These are phyloP conservation scores for Neostethus bicornis DNA, from an alignment of 2,797 vertebrate species.

Conservation along the genomic window DNA sequence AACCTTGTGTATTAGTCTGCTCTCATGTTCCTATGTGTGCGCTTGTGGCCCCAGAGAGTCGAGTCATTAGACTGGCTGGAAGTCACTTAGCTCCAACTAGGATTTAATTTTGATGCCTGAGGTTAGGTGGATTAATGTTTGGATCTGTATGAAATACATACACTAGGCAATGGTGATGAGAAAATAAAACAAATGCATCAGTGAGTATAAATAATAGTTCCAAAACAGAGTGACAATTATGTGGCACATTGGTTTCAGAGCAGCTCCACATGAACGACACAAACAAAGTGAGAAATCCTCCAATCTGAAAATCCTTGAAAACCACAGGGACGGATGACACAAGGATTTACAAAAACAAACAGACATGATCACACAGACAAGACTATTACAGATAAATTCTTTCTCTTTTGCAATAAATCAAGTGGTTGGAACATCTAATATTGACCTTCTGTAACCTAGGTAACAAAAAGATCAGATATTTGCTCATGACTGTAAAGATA, in stretches of 20 bases:
- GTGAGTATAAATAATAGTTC: conserved; percentile 17
- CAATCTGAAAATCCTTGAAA: conserved; percentile 57
- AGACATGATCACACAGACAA: not conserved
- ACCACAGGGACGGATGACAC: conserved; percentile 25
- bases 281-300: conserved; percentile 51
- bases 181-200: conserved; percentile 18
- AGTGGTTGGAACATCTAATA: not conserved
- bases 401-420: not conserved
- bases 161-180: not conserved
- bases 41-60: conserved; percentile 32
- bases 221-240: conserved; percentile 19
- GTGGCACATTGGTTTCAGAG: not conserved
- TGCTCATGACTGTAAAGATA: conserved; percentile 22
- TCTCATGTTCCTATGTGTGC: conserved; percentile 32
- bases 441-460: not conserved
- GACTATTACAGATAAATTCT: conserved; percentile 9
- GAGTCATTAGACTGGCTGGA: conserved; percentile 53
- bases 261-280: conserved; percentile 16
- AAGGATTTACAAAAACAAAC: conserved; percentile 12
- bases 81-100: conserved; percentile 60
- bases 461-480: conserved; percentile 9
- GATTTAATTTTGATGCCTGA: conserved; percentile 51
- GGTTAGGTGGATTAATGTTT: conserved; percentile 45
- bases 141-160: conserved; percentile 7
- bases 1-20: conserved; percentile 52